Evolutionary conservation across 2,888 invertebrate species (phyloP), one percentile per base, ranked within the genome.

Genomic region (Latrodectus hesperus): DNA sequence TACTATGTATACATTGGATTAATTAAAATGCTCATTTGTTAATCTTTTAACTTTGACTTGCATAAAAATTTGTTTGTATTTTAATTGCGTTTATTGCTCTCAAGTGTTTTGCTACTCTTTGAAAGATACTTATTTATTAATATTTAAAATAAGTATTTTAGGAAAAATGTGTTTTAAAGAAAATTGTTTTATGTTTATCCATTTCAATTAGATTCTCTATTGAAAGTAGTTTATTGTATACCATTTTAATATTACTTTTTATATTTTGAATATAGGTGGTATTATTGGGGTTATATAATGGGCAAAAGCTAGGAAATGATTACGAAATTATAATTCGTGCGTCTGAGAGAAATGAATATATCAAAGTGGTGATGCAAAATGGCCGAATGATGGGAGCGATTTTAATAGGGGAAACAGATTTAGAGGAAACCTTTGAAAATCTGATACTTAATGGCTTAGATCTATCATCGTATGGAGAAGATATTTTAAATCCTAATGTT

Each of bases 371-470:
- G 1, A 91, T 99, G 89, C 94, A 96, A 91, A 94, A 97, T 92
- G 96, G 97, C 49, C 94, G 94, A 91, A 93, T 99, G 91, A 96
- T 97, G 92, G 99, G 99, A 64, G 99, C 98, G 49, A 95, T 99
- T 90, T 93, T 99, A 52, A 97, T 99, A 90, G 99, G 99, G 0
- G 98, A 99, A 90, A 99, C 99, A 0, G 98, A 98, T 92, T 93
- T 99, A 88, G 99, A 99, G 92, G 99, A 99, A 93, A 98, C 97
- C 92, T 97, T 98, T 93, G 99, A 99, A 93, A 99, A 99, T 93
- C 94, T 99, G 88, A 99, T 99, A 91, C 94, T 99, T 55, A 97
- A 99, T 93, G 96, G 98, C 92, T 94, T 98, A 87, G 98, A 99
- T 93, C 93, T 99, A 86, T 95, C 95, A 82, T 94, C 94, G 12